Conservation (phyloP, 2,113 vertebrate species). For the Grammomys surdaster region DNA sequence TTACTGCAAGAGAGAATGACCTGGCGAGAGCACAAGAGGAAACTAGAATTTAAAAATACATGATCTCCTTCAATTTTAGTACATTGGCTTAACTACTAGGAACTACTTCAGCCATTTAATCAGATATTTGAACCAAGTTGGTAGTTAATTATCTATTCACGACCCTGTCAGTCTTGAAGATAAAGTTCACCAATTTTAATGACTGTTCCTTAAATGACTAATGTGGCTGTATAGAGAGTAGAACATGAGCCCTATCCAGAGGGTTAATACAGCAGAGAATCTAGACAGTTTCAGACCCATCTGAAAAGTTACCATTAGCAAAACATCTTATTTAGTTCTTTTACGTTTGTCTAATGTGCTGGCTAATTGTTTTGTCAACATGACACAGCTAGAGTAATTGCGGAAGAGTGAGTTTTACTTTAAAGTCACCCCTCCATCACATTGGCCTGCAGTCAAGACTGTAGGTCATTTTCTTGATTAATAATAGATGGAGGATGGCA, state of each 20-base stretch:
- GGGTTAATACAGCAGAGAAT: not conserved
- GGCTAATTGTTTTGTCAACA: not conserved
- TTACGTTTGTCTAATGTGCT: not conserved
- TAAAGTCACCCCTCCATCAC: not conserved
- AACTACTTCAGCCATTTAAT: not conserved
- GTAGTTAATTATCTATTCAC: not conserved
- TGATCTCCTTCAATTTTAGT: not conserved
- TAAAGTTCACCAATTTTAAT: not conserved
- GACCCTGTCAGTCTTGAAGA: not conserved
- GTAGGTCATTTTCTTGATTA: not conserved
- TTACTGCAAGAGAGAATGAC: not conserved
- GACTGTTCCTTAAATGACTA: not conserved
- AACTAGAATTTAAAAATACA: not conserved
- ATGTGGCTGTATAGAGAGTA: not conserved
- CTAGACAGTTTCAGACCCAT: not conserved
- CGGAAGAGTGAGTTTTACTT: not conserved
- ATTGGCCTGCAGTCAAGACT: too few relatives aligned
- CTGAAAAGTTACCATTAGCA: not conserved
- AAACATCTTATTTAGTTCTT: not conserved
- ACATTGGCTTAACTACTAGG: not conserved
- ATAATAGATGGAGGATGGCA: not conserved
- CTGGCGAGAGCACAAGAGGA: not conserved
- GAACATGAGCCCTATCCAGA: not conserved
- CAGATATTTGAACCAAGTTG: not conserved
- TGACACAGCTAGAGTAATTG: not conserved